phyloP scores from a whole-genome alignment of 1,140 invertebrate genomes.

The Heliconius melpomene region DNA sequence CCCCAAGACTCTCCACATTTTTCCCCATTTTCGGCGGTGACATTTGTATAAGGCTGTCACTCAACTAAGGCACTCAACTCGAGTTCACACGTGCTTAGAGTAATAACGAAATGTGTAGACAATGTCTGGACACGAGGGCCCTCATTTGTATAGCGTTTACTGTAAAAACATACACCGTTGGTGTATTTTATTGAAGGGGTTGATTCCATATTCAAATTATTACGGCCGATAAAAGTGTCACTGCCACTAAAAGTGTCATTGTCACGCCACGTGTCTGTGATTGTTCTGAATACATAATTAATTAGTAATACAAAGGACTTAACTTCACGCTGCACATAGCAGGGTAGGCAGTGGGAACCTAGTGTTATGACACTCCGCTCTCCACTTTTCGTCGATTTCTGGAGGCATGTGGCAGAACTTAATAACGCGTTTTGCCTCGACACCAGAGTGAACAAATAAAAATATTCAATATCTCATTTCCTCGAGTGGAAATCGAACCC shows the following conservation, averaged over 20 bases:
- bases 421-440: too few relatives aligned
- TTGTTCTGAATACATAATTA: conserved; percentile 10
- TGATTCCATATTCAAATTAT: conserved; percentile 3
- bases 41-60: conserved; percentile 12
- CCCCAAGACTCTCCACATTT: background rate
- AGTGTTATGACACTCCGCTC: too few relatives aligned
- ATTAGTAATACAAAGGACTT: background rate
- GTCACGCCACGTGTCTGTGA: background rate
- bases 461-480: too few relatives aligned
- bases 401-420: too few relatives aligned
- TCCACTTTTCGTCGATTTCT: too few relatives aligned
- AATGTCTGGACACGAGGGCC: conserved; percentile 2
- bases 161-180: background rate
- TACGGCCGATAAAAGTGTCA: conserved; percentile 4
- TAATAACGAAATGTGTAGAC: background rate
- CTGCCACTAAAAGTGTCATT: background rate
- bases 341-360: too few relatives aligned
- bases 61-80: background rate
- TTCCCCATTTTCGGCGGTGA: conserved; percentile 9
- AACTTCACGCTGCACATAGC: too few relatives aligned
- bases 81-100: conserved; percentile 22
- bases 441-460: too few relatives aligned
- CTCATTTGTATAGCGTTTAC: conserved; percentile 4
- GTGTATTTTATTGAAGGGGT: background rate
- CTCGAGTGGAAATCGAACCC: too few relatives aligned